Evolutionary conservation across 2,888 invertebrate genomes (phyloP), one percentile per base, ranked within the genome.

Genomic region (Leptinotarsa haldemani): DNA sequence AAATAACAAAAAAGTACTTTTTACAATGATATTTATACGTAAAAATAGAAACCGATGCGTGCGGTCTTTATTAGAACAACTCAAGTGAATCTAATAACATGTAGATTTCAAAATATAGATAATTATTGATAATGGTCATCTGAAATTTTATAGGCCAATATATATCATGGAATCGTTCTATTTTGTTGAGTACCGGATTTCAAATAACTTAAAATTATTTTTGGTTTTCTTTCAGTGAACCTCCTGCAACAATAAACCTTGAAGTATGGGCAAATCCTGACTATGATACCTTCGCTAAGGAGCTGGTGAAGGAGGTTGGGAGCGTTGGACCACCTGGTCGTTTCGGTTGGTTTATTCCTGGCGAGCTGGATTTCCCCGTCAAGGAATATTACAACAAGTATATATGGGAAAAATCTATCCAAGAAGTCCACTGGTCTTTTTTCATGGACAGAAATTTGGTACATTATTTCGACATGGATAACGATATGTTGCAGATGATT

Each of bases 201-300:
- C 30, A 30, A 30, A 30, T 30, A 9, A 30, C 30, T 30, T 30
- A 2, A 30, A 30, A 30, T 1, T 7, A 30, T 30, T 30, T 25
- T 25, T 25, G 25, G 2, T 25, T 25, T 30, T 77, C 56, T 79
- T 77, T 5, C 80, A 90, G 89, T 70, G 80, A 86, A 70, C 89
- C 89, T 13, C 83, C 85, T 30, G 85, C 89, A 0, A 89, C 90
- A 87, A 89, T 94, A 20, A 94, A 94, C 84, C 86, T 94, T 82
- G 94, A 93, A 84, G 92, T 93, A 0, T 94, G 93, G 92, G 88
- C 92, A 74, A 89, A 91, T 25, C 90, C 93, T 0, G 90, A 92
- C 61, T 89, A 89, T 69, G 91, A 91, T 81, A 87, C 89, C 46
- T 87, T 87, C 69, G 88, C 88, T 80, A 84, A 86, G n/a, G 78